Evolutionary conservation across 2,888 invertebrate genomes (phyloP).

Genomic region (Glaucopsyche alexis): DNA sequence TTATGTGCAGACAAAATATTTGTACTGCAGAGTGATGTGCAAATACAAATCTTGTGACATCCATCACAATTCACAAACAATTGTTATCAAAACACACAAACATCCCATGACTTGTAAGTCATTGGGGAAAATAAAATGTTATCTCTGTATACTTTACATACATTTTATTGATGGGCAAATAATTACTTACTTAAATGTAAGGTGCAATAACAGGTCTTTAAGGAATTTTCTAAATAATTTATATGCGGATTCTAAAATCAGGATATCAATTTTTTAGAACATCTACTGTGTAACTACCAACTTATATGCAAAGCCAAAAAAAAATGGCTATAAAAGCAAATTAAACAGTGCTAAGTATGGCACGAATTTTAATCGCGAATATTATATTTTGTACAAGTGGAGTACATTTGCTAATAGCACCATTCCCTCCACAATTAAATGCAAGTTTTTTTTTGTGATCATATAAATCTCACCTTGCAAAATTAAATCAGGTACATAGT

Average conservation of each 20-base stretch:
- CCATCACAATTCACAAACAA: not conserved
- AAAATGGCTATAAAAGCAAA: too few relatives aligned
- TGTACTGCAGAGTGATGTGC: constrained; percentile 6
- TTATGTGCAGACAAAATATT: not conserved
- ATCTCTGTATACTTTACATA: not conserved
- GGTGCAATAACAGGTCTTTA: too few relatives aligned
- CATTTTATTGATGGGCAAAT: not conserved
- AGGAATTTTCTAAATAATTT: too few relatives aligned
- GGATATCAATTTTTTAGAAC: too few relatives aligned
- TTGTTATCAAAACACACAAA: not conserved
- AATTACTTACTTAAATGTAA: not conserved
- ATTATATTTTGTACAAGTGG: too few relatives aligned
- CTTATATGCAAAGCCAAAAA: too few relatives aligned
- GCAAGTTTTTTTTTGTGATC: not conserved
- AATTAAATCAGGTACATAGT: constrained; percentile 87
- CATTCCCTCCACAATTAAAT: too few relatives aligned
- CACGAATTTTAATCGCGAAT: too few relatives aligned
- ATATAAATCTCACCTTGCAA: constrained; percentile 80
- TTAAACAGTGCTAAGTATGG: too few relatives aligned
- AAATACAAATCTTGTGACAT: constrained; percentile 12
- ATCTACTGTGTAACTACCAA: too few relatives aligned
- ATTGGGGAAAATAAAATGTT: not conserved
- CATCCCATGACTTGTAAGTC: not conserved
- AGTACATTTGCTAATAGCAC: too few relatives aligned
- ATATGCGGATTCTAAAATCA: too few relatives aligned